Base-by-base conservation (phyloP, 2,888 invertebrate genomes). In the Allolobophora icterica region DNA sequence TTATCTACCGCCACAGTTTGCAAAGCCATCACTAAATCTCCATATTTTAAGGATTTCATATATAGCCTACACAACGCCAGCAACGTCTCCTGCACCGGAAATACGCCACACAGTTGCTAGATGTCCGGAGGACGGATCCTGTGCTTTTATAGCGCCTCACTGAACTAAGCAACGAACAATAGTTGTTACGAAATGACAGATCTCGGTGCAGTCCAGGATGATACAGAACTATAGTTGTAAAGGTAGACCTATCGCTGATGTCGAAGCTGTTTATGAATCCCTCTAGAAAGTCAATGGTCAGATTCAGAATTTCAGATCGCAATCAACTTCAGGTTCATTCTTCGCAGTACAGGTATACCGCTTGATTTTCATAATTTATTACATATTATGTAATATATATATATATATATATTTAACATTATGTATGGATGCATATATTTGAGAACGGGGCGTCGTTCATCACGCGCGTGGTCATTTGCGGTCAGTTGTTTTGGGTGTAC, bases 401-500 rank as follows among this genome's bases (percentile, higher is more conserved):
- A 35, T 19, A 34, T 21, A 84, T 34, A 13, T 17, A 84, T 87
- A 87, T 34, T 35, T n/a, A 34, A 11, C 33, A 34, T 35, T n/a
- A 84, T 84, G 30, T n/a, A 21, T 84, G 34, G 30, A 35, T 84
- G n/a, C 33, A 30, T 34, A 87, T 87, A 35, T 84, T 34, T 87
- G 71, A 71, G 8, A 71, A 1, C 17, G 71, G n/a, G 71, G 30
- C 71, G 71, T 71, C 2, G 71, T 71, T 4, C 30, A n/a, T 30
- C 30, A n/a, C 15, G 87, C 6, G 17, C n/a, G n/a, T n/a, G n/a
- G n/a, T n/a, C n/a, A n/a, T n/a, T n/a, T n/a, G n/a, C 35, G 38
- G 87, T 87, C 38, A 87, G 87, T 87, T 87, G 87, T 33, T 87
- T 8, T 35, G 87, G 38, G 87, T 24, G 87, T 35, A 87, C 38